Conservation (phyloP, 2,113 vertebrate species). For the Proteles cristata region DNA sequence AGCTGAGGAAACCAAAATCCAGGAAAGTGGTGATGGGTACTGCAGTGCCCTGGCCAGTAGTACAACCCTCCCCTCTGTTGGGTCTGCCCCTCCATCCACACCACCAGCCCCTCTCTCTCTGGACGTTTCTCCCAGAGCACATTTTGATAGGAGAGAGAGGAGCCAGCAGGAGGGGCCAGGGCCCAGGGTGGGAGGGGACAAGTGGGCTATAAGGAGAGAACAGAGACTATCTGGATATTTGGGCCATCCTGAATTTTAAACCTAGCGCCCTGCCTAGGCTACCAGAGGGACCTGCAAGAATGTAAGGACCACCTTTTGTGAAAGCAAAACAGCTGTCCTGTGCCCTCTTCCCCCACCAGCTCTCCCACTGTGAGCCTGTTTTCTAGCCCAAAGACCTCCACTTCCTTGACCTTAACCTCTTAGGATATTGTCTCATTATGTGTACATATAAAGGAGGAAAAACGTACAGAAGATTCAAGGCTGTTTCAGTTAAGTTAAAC, state of each 20-base stretch:
- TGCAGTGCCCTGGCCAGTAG: neutral
- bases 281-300: neutral
- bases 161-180: neutral
- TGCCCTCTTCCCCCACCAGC: neutral
- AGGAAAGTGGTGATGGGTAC: neutral
- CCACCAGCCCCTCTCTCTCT: neutral
- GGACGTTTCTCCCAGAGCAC: neutral
- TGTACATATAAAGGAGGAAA: neutral
- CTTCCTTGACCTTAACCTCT: neutral
- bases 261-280: neutral
- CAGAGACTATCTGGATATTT: neutral
- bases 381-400: neutral
- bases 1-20: neutral
- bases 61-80: no score
- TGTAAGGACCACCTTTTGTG: neutral
- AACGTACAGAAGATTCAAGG: neutral
- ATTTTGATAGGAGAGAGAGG: neutral
- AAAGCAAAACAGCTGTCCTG: neutral
- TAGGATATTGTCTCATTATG: neutral
- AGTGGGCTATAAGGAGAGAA: neutral
- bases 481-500: neutral
- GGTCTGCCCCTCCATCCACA: neutral
- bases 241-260: neutral
- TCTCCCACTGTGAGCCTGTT: neutral
- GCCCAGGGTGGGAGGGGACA: accelerated